Evolutionary conservation across 1,140 invertebrate species (phyloP).

Genomic region (Thaumetopoea pityocampa): DNA sequence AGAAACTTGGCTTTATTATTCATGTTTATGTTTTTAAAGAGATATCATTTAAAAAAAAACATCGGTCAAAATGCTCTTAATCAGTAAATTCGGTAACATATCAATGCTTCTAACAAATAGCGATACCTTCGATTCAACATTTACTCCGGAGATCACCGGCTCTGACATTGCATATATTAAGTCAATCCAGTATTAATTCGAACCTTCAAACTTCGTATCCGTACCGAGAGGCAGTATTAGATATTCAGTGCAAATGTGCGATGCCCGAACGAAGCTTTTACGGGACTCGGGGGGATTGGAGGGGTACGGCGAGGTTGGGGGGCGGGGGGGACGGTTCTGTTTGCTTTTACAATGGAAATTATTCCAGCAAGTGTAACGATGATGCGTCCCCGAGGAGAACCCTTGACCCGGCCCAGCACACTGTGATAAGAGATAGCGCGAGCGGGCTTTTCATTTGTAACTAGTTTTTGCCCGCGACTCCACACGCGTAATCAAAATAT

Average conservation of each 20-base stretch:
- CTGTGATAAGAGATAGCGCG: constrained; percentile 1
- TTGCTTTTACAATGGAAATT: constrained; percentile 37
- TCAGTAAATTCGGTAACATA: too few species aligned
- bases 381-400: constrained; percentile 29
- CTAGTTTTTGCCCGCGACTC: background rate
- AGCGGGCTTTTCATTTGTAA: too few species aligned
- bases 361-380: constrained; percentile 31
- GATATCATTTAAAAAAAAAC: too few species aligned
- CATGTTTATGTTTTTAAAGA: too few species aligned
- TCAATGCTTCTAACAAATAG: too few species aligned
- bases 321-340: constrained; percentile 8
- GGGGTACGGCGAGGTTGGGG: background rate
- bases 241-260: background rate
- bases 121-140: too few species aligned
- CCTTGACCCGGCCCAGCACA: constrained; percentile 2
- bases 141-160: too few species aligned
- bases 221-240: background rate
- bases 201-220: background rate
- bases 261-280: background rate
- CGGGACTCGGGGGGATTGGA: constrained; percentile 1
- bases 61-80: too few species aligned
- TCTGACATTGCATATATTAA: too few species aligned
- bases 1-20: too few species aligned
- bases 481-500: background rate
- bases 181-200: background rate